Evolutionary conservation across 2,797 vertebrate species (phyloP).

Genomic region (Sebastolobus alascanus): DNA sequence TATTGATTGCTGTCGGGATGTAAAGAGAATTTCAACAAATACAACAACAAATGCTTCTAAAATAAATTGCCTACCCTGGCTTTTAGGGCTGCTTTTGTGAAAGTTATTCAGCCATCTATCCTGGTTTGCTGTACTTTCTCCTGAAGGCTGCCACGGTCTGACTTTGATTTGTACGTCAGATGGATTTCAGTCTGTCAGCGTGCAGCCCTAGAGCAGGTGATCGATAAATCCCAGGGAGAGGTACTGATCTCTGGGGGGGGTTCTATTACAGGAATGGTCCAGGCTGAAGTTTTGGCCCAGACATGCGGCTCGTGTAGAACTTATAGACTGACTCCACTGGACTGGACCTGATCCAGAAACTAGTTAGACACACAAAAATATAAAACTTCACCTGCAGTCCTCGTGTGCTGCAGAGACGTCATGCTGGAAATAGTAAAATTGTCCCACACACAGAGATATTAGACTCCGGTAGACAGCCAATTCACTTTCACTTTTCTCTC

Average conservation of each 20-base stretch:
- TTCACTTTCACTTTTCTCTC: not conserved
- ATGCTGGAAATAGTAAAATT: slow-evolving; percentile 32
- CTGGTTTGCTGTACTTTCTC: not conserved
- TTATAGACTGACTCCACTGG: slow-evolving; percentile 47
- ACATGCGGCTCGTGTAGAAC: slow-evolving; percentile 48
- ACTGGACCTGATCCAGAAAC: slow-evolving; percentile 48
- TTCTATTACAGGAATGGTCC: slow-evolving; percentile 28
- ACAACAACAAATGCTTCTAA: not conserved
- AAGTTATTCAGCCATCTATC: not conserved
- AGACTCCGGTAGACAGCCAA: not conserved
- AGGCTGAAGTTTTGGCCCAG: slow-evolving; percentile 50
- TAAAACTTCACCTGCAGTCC: slow-evolving; percentile 14
- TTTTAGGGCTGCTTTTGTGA: not conserved
- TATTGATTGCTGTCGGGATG: not conserved
- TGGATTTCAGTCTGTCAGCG: slow-evolving; percentile 46
- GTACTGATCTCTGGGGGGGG: slow-evolving; percentile 27
- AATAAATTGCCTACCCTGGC: not conserved
- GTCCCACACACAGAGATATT: slow-evolving; percentile 29
- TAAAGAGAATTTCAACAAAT: not conserved
- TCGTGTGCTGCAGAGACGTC: not conserved
- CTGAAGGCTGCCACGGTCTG: not conserved
- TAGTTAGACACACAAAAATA: not conserved
- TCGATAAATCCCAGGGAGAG: slow-evolving; percentile 49
- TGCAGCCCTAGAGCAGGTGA: slow-evolving; percentile 32
- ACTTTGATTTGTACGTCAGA: slow-evolving; percentile 32